Base-by-base conservation (phyloP, 30 jellyfish, hydroid and myxozoan genomes). In the Chrysaora quinquecirrha region DNA sequence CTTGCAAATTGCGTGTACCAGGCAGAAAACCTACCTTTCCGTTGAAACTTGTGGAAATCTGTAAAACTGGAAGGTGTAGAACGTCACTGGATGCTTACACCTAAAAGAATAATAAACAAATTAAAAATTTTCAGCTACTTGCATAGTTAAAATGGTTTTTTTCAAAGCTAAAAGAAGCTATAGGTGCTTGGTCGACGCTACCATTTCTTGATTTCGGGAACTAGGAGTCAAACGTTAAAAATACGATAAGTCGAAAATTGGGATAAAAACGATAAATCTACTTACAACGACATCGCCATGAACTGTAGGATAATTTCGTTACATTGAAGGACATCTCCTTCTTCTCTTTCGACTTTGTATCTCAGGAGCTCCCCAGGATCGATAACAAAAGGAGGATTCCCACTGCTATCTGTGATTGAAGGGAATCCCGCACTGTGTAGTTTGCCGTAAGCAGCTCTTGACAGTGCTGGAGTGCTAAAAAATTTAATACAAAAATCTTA, bases 11-110 rank as follows among this genome's bases (percentile, higher is more conserved):
- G n/a, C n/a, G n/a, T n/a, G n/a, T n/a, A n/a, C n/a, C n/a, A 25
- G 71, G 19, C 19, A n/a, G 33, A n/a, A 9, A 9, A 11, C 4
- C 33, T 64, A 93, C 98, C 98, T 86, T 60, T 93, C 98, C 2
- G 98, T 93, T 11, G 97, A 76, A 28, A 91, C 88, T 82, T 93
- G 98, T 11, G 98, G 98, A 35, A 93, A 93, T 34, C 98, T 85
- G 31, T 93, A 93, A 74, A 93, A 93, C 87, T 93, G 98, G 62
- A 93, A 93, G 12, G 98, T 93, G 87, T 86, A 87, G 73, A 93
- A 93, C 23, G 73, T 90, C 29, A 80, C 86, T 29, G 92, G 83
- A 80, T 93, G 96, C 48, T 60, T 70, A 75, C 98, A 93, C 89
- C 98, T 93, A 35, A 21, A 56, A 54, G 62, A 61, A 34, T 11